Percentiles rank a stretch among this genome's conserved stretches.
phyloP scores from a whole-genome alignment of 1,140 invertebrate genomes.

The Drosophila jambulina region DNA sequence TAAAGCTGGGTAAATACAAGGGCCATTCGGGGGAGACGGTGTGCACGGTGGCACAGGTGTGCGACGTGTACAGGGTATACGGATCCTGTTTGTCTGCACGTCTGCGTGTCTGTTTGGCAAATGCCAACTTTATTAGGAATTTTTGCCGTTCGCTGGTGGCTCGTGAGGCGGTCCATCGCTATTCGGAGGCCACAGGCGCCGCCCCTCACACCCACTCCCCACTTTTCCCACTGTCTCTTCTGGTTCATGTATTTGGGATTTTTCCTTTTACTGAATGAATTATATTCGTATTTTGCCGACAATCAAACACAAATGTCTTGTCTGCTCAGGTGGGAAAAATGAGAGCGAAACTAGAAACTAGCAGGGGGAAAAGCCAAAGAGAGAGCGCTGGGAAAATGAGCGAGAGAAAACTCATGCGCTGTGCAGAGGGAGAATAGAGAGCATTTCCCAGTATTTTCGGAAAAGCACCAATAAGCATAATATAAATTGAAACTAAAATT shows the following conservation, averaged over 20 bases:
- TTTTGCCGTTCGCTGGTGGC: conserved; percentile 48
- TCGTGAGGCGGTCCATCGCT: conserved; percentile 29
- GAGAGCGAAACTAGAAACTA: conserved; percentile 13
- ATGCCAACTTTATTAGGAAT: conserved; percentile 81
- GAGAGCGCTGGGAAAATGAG: neutral
- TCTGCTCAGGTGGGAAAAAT: conserved; percentile 35
- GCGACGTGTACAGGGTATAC: conserved; percentile 7
- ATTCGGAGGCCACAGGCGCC: conserved; percentile 1
- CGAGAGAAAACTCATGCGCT: conserved; percentile 31
- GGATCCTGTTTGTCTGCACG: conserved; percentile 60
- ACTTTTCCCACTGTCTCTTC: conserved; percentile 3
- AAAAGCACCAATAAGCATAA: neutral
- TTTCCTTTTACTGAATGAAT: conserved; percentile 52
- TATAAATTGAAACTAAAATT: neutral
- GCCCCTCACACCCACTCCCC: neutral
- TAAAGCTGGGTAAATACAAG: conserved; percentile 10
- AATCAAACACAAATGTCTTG: conserved; percentile 37
- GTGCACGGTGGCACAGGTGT: neutral
- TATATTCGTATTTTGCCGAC: conserved; percentile 42
- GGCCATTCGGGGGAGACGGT: neutral
- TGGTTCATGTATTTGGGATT: conserved; percentile 43
- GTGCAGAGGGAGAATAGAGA: conserved; percentile 5
- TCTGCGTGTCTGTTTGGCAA: conserved; percentile 76
- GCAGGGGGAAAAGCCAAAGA: neutral
- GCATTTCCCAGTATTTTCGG: conserved; percentile 32